Percentiles rank a stretch among this genome's conserved stretches.
phyloP scores from a whole-genome alignment of 2,797 vertebrate genomes.

The Melanotaenia nigrans region DNA sequence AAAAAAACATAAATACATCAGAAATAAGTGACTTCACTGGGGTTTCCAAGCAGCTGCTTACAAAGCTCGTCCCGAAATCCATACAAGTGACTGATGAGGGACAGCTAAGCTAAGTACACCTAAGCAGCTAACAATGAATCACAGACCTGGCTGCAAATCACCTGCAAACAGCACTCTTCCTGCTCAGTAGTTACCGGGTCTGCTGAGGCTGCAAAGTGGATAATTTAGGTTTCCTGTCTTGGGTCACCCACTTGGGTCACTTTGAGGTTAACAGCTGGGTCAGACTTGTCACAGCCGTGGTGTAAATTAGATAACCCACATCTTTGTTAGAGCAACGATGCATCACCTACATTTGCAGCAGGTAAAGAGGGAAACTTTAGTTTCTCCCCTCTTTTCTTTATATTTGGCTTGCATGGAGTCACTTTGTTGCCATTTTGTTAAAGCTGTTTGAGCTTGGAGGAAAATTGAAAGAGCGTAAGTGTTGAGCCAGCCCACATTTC shows the following conservation, averaged over 20 bases:
- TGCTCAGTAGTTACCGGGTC: constrained; percentile 12
- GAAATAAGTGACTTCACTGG: background rate
- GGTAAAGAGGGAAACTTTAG: background rate
- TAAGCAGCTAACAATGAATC: constrained; percentile 50
- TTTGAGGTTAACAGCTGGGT: constrained; percentile 36
- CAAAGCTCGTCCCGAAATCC: constrained; percentile 21
- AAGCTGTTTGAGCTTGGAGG: background rate
- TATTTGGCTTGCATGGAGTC: background rate
- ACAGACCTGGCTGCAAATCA: constrained; percentile 25
- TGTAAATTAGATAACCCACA: constrained; percentile 21
- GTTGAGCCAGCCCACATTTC: too few relatives aligned
- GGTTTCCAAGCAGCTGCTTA: background rate
- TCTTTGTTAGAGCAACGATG: background rate
- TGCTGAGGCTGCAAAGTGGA: constrained; percentile 15
- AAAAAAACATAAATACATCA: background rate
- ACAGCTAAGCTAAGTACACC: constrained; percentile 31
- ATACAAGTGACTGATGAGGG: constrained; percentile 40
- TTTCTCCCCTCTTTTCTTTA: background rate
- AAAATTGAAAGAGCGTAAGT: too few relatives aligned
- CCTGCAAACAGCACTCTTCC: constrained; percentile 5
- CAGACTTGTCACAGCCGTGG: constrained; percentile 24
- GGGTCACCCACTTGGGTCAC: constrained; percentile 21
- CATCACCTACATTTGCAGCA: background rate
- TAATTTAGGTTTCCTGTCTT: background rate
- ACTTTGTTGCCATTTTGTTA: background rate